Conservation (phyloP, 92 coral and sea anemone species). For the Actinostola sp. region DNA sequence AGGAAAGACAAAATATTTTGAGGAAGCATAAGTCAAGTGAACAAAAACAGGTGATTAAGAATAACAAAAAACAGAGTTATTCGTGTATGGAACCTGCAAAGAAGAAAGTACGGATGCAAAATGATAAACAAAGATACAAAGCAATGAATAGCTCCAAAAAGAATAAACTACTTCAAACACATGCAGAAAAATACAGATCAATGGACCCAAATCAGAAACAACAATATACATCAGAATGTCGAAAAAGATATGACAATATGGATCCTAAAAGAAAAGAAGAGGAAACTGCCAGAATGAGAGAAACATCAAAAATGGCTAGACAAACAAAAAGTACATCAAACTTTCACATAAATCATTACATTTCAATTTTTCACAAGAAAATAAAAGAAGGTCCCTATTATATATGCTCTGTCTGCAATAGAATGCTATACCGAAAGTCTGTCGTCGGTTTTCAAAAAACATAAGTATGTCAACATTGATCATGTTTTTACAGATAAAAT, state of each 20-base stretch:
- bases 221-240: slow-evolving; percentile 19
- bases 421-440: slow-evolving; percentile 51
- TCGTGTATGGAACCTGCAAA: slow-evolving; percentile 53
- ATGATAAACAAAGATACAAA: slow-evolving; percentile 36
- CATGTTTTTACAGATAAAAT: slow-evolving; percentile 52
- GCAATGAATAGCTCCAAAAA: too few relatives aligned
- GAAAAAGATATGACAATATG: slow-evolving; percentile 33
- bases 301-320: slow-evolving; percentile 40
- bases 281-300: too few relatives aligned
- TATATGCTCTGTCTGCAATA: slow-evolving; percentile 61
- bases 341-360: slow-evolving; percentile 41
- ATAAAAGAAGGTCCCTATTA: slow-evolving; percentile 61
- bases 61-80: slow-evolving; percentile 34
- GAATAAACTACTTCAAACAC: slow-evolving; percentile 12
- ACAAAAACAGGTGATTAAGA: slow-evolving; percentile 40
- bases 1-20: neutral
- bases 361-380: slow-evolving; percentile 52
- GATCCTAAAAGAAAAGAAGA: slow-evolving; percentile 34
- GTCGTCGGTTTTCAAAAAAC: slow-evolving; percentile 44
- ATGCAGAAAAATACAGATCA: neutral
- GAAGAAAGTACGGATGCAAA: too few relatives aligned
- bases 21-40: neutral
- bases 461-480: slow-evolving; percentile 47
- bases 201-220: neutral
- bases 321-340: slow-evolving; percentile 19